Conservation (phyloP, 2,888 invertebrate species). For the Tenodera sinensis region DNA sequence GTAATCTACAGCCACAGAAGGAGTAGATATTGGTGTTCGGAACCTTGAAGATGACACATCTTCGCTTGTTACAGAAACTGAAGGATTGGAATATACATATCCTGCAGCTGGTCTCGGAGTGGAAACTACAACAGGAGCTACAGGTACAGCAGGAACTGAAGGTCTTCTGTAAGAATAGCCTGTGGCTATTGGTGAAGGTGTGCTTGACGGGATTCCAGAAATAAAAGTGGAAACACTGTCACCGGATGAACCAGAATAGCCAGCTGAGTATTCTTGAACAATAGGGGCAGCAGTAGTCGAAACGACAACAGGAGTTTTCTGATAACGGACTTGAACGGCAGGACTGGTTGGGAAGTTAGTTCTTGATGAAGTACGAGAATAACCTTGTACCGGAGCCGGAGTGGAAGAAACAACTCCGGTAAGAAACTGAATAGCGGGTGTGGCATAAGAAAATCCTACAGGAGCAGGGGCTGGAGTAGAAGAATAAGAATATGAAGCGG, state of each 20-base stretch:
- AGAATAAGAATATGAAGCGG: no score
- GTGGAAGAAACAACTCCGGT: not conserved
- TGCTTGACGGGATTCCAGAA: not conserved
- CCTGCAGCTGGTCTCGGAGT: not conserved
- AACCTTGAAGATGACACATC: not conserved
- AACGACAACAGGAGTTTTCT: not conserved
- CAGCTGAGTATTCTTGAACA: not conserved
- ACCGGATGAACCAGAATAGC: not conserved
- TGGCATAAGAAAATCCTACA: not conserved
- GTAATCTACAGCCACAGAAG: not conserved
- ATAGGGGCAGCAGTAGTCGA: not conserved
- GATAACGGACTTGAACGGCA: not conserved
- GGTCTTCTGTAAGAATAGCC: not conserved
- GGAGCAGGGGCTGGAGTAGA: not conserved
- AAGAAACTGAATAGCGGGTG: not conserved
- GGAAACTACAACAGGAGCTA: not conserved
- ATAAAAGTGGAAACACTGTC: not conserved
- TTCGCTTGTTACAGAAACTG: not conserved
- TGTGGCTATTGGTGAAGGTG: not conserved
- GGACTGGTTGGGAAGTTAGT: not conserved
- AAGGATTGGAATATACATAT: not conserved
- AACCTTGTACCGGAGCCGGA: not conserved
- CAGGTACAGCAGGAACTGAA: not conserved
- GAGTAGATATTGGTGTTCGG: not conserved
- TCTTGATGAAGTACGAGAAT: not conserved